Evolutionary conservation across 2,113 vertebrate species (phyloP).

Genomic region (Panurus biarmicus): DNA sequence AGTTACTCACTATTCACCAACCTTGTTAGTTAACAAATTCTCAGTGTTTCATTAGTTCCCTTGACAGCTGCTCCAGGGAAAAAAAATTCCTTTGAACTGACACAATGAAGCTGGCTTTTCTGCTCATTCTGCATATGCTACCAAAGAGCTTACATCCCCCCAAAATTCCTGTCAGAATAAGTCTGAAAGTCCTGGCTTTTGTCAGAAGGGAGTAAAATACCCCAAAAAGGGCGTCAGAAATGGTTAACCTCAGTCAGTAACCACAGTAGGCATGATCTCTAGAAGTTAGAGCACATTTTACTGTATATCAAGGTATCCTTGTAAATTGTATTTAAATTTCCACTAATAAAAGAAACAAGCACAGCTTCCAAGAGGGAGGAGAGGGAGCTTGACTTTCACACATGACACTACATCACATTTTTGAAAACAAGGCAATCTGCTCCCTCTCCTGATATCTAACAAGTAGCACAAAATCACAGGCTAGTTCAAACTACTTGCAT

Average conservation of each 20-base stretch:
- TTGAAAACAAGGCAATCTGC: neutral
- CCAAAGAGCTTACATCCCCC: neutral
- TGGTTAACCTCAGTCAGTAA: neutral
- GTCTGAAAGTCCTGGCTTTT: neutral
- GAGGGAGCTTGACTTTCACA: neutral
- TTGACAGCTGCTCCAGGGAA: neutral
- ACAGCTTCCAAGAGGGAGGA: neutral
- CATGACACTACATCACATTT: neutral
- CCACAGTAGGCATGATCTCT: neutral
- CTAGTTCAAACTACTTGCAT: neutral
- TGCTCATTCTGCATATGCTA: neutral
- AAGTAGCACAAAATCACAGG: neutral
- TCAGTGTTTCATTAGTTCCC: neutral
- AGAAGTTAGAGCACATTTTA: neutral
- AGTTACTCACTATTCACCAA: neutral
- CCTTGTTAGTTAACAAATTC: conserved; percentile 10
- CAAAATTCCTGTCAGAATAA: neutral
- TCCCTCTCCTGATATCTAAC: neutral
- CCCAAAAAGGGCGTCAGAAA: neutral
- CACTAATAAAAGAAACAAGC: neutral
- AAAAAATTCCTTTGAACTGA: neutral
- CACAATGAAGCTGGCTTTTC: neutral
- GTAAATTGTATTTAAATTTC: conserved; percentile 5
- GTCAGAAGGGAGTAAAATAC: neutral
- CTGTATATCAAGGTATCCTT: neutral